Percentiles rank a stretch among this genome's conserved stretches.
These are phyloP conservation scores for Xestia sexstrigata DNA, from an alignment of 2,888 invertebrate species.

Conservation along the genomic window DNA sequence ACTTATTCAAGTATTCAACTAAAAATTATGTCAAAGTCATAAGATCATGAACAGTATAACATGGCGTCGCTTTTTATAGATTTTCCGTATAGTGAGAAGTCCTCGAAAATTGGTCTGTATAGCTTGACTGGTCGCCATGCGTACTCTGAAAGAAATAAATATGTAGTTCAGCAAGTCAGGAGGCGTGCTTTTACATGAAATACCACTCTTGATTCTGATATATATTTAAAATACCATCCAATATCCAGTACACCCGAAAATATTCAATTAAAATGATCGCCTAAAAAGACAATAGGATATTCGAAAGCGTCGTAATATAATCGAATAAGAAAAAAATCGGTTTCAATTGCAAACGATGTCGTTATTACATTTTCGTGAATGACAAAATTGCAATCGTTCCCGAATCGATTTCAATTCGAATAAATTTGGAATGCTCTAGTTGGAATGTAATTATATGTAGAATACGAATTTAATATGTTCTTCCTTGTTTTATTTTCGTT, in stretches of 20 bases:
- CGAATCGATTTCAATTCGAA: constrained; percentile 42
- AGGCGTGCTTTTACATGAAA: not conserved
- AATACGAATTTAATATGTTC: constrained; percentile 30
- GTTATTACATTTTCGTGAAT: constrained; percentile 61
- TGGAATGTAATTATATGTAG: constrained; percentile 46
- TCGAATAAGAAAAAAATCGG: constrained; percentile 38
- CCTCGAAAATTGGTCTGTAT: too few species aligned
- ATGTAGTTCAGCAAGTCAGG: not conserved
- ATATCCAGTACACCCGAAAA: not conserved
- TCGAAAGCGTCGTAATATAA: constrained; percentile 4
- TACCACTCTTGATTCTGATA: not conserved
- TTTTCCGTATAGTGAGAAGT: too few species aligned
- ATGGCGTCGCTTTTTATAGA: too few species aligned
- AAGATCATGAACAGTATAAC: too few species aligned
- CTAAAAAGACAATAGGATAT: constrained; percentile 35
- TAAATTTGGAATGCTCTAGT: constrained; percentile 50
- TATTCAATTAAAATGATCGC: constrained; percentile 27
- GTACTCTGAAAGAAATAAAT: too few species aligned
- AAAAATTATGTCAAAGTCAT: too few species aligned
- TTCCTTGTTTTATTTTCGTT: constrained; percentile 17
- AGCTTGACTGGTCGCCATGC: too few species aligned
- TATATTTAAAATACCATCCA: not conserved
- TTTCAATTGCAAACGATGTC: constrained; percentile 37
- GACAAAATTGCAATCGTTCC: constrained; percentile 54
- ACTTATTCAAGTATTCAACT: too few species aligned